Percentiles rank a stretch among this genome's conserved stretches.
Conservation (phyloP, 2,888 invertebrate species). For the Meiosimyza platycephala region DNA sequence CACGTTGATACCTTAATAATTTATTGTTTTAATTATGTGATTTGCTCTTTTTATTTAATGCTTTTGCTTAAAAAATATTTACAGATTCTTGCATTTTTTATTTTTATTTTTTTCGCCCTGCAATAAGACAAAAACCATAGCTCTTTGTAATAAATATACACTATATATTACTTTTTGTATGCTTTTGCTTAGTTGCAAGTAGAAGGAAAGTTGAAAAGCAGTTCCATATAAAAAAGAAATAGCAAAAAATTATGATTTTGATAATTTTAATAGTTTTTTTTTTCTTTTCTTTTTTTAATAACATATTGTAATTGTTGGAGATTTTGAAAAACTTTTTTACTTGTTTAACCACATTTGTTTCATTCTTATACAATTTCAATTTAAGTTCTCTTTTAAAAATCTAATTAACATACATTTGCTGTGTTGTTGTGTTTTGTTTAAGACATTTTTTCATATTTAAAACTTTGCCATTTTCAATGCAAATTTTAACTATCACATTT, state of each 20-base stretch:
- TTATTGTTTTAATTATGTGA: no score
- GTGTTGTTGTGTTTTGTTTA: background rate
- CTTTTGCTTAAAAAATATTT: background rate
- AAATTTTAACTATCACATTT: slow-evolving; percentile 22
- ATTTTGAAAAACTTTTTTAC: slow-evolving; percentile 12
- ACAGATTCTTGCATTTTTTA: slow-evolving; percentile 25
- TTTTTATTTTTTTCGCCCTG: slow-evolving; percentile 25
- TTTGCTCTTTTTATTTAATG: background rate
- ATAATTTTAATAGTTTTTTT: slow-evolving; percentile 40
- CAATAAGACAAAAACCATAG: slow-evolving; percentile 11
- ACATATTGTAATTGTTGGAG: background rate
- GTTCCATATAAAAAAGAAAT: slow-evolving; percentile 18
- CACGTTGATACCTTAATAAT: no score
- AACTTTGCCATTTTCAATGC: slow-evolving; percentile 12
- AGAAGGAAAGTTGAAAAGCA: slow-evolving; percentile 1
- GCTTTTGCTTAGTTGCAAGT: slow-evolving; percentile 22
- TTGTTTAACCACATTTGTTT: background rate
- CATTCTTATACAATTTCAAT: background rate
- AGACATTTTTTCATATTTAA: background rate
- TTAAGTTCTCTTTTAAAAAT: background rate
- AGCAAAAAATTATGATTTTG: slow-evolving; percentile 21
- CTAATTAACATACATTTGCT: background rate
- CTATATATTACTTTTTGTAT: slow-evolving; percentile 25
- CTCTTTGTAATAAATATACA: slow-evolving; percentile 29
- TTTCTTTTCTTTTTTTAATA: slow-evolving; percentile 36